Base-by-base conservation (phyloP, 2,888 invertebrate species). In the Agrotis segetum region DNA sequence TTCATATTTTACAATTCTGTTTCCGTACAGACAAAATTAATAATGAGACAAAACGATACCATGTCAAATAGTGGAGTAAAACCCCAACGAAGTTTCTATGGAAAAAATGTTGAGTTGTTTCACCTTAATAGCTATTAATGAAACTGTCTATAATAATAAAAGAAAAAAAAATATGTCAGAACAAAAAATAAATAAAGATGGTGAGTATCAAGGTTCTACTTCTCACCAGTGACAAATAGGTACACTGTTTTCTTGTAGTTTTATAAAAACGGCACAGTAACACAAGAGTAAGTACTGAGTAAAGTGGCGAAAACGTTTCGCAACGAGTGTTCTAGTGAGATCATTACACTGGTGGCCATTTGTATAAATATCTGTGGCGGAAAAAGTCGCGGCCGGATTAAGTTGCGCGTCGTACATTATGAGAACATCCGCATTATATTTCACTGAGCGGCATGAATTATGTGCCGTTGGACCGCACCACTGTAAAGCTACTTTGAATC, bases 401-500 rank as follows among this genome's bases (percentile, higher is more conserved):
- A 93, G 93, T 94, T 92, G 91, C 93, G 90, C 92, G 91, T 92
- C 92, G 93, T 95, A 94, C 93, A 93, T 94, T 95, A 94, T 91
- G 92, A 91, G 93, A 91, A 93, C 91, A 93, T 93, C 93, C 94
- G 94, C 93, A 92, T 94, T 94, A 94, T 95, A 95, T 94, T 94
- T 94, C 93, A 93, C 92, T 89, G 90, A 89, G 91, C 87, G 91
- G 89, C 92, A 92, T 94, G 94, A 95, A 90, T 94, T 94, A 94
- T 94, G 93, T 88, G 87, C 89, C 85, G 89, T 89, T 87, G 91
- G 90, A 88, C 90, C 91, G 91, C 89, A 81, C 83, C 89, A 90
- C 88, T 87, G 89, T 90, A 91, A 92, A 93, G 89, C 91, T 93
- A 90, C 91, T 91, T 90, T 91, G 90, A 91, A 92, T 92, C 89